Base-by-base conservation (phyloP, 2,797 vertebrate genomes). In the Xenops minutus region DNA sequence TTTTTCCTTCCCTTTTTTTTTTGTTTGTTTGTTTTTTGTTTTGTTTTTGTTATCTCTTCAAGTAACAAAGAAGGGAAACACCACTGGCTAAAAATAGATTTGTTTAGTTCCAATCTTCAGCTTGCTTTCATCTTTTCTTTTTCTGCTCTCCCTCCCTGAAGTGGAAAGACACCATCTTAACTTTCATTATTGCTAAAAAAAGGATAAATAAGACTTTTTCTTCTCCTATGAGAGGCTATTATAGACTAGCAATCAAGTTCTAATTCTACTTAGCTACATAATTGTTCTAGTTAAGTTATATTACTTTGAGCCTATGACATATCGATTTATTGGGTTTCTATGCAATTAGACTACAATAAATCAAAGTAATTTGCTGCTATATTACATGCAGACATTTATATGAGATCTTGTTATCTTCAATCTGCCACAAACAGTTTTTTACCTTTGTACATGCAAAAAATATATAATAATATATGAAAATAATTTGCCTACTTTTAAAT, bases 311-410 rank as follows among this genome's bases (percentile, higher is more conserved):
- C 1, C 0, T 91, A 89, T 81, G 93, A 95, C 89, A 85, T 41
- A 88, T 55, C 94, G 83, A 52, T 86, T 62, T 12, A 59, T 71
- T 54, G 68, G 18, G 43, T 94, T 97, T 92, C 74, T 88, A 41
- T 84, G 52, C 34, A 91, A 82, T 85, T 89, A 94, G 19, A 84
- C 48, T 61, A 66, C 44, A 92, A 87, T 88, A 96, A 94, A 95
- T 96, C 76, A 95, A 92, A 96, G 66, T 80, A 89, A 89, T 92
- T 79, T 95, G 51, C 67, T 95, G 66, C 64, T 92, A 24, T 84
- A 78, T 85, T 89, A 88, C 68, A 46, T 77, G 39, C 41, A 74
- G 82, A 59, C 10, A 30, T 10, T 92, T 96, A 69, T n/a, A 56
- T 68, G 37, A 83, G 58, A 19, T 46, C 30, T 87, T 4, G 3